Evolutionary conservation across 2,888 invertebrate genomes (phyloP).

Genomic region (Fabriciana adippe): DNA sequence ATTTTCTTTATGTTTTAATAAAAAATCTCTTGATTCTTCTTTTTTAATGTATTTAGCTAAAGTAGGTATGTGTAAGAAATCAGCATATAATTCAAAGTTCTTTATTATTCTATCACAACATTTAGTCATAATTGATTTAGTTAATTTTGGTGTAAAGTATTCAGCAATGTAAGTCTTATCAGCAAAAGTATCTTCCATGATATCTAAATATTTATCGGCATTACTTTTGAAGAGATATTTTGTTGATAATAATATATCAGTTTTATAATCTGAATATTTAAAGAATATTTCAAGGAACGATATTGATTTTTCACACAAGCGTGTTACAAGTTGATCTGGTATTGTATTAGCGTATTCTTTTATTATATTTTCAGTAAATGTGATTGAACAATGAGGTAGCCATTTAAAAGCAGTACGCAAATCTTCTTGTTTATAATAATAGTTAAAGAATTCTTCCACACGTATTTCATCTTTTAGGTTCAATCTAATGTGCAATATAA

Average conservation of each 20-base stretch:
- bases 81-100: slow-evolving; percentile 53
- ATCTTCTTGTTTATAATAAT: slow-evolving; percentile 49
- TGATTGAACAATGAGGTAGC: slow-evolving; percentile 61
- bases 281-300: slow-evolving; percentile 46
- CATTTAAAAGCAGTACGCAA: slow-evolving; percentile 54
- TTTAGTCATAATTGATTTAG: slow-evolving; percentile 54
- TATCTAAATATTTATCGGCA: slow-evolving; percentile 51
- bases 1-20: slow-evolving; percentile 47
- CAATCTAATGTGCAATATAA: slow-evolving; percentile 58
- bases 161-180: slow-evolving; percentile 32
- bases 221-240: slow-evolving; percentile 52
- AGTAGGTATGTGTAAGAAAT: slow-evolving; percentile 52
- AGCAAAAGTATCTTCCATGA: slow-evolving; percentile 43
- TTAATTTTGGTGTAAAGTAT: slow-evolving; percentile 49
- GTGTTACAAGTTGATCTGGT: slow-evolving; percentile 44
- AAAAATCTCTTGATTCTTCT: slow-evolving; percentile 55
- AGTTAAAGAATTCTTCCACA: slow-evolving; percentile 61
- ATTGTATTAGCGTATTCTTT: slow-evolving; percentile 43
- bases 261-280: slow-evolving; percentile 39
- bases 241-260: slow-evolving; percentile 40
- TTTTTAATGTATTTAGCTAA: slow-evolving; percentile 57
- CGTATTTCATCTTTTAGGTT: slow-evolving; percentile 57
- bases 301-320: slow-evolving; percentile 56
- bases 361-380: slow-evolving; percentile 53
- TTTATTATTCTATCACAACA: slow-evolving; percentile 52